Conservation (phyloP, 2,888 invertebrate genomes). For the Pheosia tremula region DNA sequence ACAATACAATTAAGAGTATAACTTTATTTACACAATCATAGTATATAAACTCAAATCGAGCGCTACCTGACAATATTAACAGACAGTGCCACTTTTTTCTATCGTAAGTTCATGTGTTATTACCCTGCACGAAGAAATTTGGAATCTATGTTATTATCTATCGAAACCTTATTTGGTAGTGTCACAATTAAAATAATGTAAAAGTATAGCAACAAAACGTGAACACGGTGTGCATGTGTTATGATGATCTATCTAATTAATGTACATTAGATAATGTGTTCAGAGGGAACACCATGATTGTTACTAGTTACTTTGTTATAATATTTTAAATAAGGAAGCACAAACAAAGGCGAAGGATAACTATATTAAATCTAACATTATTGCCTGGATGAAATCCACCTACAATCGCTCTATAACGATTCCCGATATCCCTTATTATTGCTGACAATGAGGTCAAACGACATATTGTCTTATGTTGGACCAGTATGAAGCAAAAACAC, state of each 20-base stretch:
- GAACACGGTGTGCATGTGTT: conserved; percentile 38
- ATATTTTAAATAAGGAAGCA: conserved; percentile 9
- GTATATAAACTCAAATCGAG: conserved; percentile 57
- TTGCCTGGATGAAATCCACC: conserved; percentile 1
- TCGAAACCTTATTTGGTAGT: conserved; percentile 50
- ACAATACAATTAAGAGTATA: conserved; percentile 42
- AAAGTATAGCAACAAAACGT: conserved; percentile 33
- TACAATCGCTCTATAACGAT: not conserved
- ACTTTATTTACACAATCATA: conserved; percentile 56
- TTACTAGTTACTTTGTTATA: conserved; percentile 18
- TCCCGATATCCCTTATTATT: not conserved
- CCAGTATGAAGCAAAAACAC: not conserved
- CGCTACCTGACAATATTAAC: conserved; percentile 54
- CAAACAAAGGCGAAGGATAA: not conserved
- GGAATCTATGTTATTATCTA: conserved; percentile 58
- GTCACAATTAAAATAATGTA: conserved; percentile 46
- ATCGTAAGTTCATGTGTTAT: conserved; percentile 48
- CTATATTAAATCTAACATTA: not conserved
- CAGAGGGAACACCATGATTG: conserved; percentile 35
- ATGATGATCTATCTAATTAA: conserved; percentile 34
- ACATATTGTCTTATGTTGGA: not conserved
- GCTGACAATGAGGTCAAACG: not conserved
- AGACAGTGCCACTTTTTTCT: conserved; percentile 48
- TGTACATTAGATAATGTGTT: conserved; percentile 34
- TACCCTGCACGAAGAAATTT: conserved; percentile 82